Evolutionary conservation across 2,888 invertebrate genomes (phyloP), one percentile per base, ranked within the genome.

Genomic region (Ophioninae sp.): DNA sequence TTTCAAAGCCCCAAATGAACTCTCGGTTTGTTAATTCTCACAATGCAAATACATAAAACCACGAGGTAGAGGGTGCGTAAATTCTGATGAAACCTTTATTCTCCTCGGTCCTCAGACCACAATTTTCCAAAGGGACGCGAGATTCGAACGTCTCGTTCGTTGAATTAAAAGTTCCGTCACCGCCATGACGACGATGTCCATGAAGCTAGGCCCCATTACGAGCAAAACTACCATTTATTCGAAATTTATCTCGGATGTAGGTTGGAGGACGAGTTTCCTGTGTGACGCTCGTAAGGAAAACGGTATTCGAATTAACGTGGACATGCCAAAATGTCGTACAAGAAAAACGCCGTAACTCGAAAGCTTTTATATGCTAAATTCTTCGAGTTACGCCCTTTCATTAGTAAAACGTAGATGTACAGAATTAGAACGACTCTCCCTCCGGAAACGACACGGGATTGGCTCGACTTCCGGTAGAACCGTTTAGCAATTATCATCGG

Each of bases 1-100:
- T 79, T 79, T 79, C 67, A 39, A 76, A 83, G 73, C 69, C 69
- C 44, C 64, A 50, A 77, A 74, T 74, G 59, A 73, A 83, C 75
- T 83, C 74, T 59, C 69, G 77, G 68, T 78, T 61, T 44, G 64
- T 10, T 78, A 64, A 74, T 80, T 80, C 74, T 64, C 69, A 62
- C 17, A 72, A 73, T 65, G 57, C 30, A 61, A 56, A 44, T 10
- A 39, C 37, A 70, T 21, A 13, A 7, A 56, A 23, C 70, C 39
- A 61, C 50, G 61, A 61, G 39, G 7, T n/a, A 39, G 17, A 13
- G 56, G 39, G 56, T 69, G 21, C 56, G 37, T 13, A 59, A 10
- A 23, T 13, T 20, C 20, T 30, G 13, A 20, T 21, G 37, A 56
- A 70, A 69, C 61, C 13, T 64, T 70, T 62, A 56, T 50, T 69